These are phyloP conservation scores for Parnassius apollo DNA, from an alignment of 2,888 invertebrate species.

Conservation along the genomic window DNA sequence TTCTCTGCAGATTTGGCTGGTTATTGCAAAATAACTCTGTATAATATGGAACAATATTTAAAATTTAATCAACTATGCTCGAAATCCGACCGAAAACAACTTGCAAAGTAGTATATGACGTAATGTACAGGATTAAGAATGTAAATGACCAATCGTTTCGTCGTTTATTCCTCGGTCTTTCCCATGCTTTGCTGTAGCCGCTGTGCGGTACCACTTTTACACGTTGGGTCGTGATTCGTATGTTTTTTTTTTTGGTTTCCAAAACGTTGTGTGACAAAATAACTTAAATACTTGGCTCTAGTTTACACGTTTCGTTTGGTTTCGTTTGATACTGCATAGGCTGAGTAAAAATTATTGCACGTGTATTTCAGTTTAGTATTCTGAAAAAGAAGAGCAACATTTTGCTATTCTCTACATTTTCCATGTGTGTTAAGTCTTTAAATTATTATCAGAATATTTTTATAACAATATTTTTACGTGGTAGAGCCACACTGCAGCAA, in stretches of 20 bases:
- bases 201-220: constrained; percentile 66
- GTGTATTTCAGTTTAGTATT: not conserved
- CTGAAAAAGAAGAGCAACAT: no score
- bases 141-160: constrained; percentile 14
- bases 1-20: no score
- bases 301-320: constrained; percentile 52
- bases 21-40: no score
- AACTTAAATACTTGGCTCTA: constrained; percentile 55
- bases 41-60: no score
- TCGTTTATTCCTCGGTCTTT: constrained; percentile 47
- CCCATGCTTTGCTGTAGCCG: constrained; percentile 40
- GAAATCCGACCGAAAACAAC: no score
- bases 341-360: not conserved
- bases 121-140: not conserved
- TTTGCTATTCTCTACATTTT: no score
- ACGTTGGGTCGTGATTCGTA: constrained; percentile 46
- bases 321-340: not conserved
- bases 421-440: no score
- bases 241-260: constrained; percentile 44
- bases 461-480: no score
- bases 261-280: constrained; percentile 52
- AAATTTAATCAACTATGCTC: no score
- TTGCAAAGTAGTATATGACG: no score
- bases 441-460: no score
- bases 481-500: no score